Base-by-base conservation (phyloP, 2,888 invertebrate genomes). In the Nowickia ferox region DNA sequence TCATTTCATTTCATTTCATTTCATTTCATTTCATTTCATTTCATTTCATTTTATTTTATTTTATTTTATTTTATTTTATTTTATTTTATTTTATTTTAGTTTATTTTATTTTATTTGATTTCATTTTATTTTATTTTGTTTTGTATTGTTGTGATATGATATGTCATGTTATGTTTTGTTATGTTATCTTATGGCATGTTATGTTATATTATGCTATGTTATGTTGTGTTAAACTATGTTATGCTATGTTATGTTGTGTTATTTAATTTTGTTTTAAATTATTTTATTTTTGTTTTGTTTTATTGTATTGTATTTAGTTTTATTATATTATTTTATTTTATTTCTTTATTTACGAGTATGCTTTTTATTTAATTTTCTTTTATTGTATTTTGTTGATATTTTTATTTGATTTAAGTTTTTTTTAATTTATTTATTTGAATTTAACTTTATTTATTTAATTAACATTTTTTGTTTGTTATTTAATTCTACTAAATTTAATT, bases 331-430 rank as follows among this genome's bases (percentile, higher is more conserved):
- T 10, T 4, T 42, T 53, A 19, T 48, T 59, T 17, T 17, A 17
- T 68, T 19, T 77, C 6, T 5, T 46, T 61, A 38, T 48, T 74
- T 61, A n/a, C n/a, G n/a, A n/a, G n/a, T n/a, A n/a, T 46, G 8
- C 61, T 40, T 51, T 61, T 30, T 48, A 9, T 66, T 53, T 53
- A 13, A 42, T 61, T 61, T 61, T 15, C 19, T 65, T 19, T 63
- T 10, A 4, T 63, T 63, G 19, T 53, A 9, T 51, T 42, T 53
- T 17, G 44, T 9, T 44, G n/a, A n/a, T n/a, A n/a, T n/a, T n/a
- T n/a, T n/a, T n/a, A n/a, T n/a, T n/a, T n/a, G n/a, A n/a, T n/a
- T n/a, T n/a, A n/a, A n/a, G n/a, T n/a, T n/a, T n/a, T n/a, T n/a
- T n/a, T n/a, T n/a, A n/a, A n/a, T n/a, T n/a, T n/a, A n/a, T n/a